Evolutionary conservation across 2,888 invertebrate species (phyloP).

Genomic region (Disparrhopalites patrizii): DNA sequence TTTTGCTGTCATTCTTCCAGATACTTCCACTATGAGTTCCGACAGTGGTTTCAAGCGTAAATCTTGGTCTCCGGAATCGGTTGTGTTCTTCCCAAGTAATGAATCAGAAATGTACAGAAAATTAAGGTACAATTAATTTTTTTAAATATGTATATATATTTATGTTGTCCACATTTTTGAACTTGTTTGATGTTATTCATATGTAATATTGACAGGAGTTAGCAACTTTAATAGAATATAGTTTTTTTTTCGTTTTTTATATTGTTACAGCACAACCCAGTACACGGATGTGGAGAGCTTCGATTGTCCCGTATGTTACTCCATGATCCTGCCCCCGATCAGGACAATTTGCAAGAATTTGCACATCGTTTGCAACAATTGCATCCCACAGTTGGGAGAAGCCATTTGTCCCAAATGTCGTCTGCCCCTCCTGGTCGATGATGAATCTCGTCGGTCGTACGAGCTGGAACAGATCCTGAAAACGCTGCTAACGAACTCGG

Average conservation of each 20-base stretch:
- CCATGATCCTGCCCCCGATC: constrained; percentile 19
- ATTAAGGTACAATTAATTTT: background rate
- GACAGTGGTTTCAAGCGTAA: no score
- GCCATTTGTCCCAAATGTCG: constrained; percentile 14
- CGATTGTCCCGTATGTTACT: constrained; percentile 20
- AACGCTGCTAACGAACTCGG: background rate
- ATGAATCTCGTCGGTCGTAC: background rate
- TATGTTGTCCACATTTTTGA: background rate
- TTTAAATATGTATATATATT: background rate
- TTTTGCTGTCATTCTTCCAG: no score
- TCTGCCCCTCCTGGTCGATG: background rate
- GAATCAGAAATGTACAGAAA: background rate
- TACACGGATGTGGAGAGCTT: constrained; percentile 21
- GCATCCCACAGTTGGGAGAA: constrained; percentile 2
- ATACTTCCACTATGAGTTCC: no score
- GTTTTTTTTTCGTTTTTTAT: background rate
- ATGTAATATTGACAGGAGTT: background rate
- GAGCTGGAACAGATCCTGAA: constrained; percentile 11
- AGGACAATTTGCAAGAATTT: constrained; percentile 4
- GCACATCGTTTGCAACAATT: constrained; percentile 21
- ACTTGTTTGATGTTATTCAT: background rate
- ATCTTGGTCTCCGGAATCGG: no score
- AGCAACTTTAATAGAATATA: background rate
- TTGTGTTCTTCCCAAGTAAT: no score
- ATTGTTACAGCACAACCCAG: background rate